Conservation (phyloP, 2,113 vertebrate species). For the Amphiprion ocellaris region DNA sequence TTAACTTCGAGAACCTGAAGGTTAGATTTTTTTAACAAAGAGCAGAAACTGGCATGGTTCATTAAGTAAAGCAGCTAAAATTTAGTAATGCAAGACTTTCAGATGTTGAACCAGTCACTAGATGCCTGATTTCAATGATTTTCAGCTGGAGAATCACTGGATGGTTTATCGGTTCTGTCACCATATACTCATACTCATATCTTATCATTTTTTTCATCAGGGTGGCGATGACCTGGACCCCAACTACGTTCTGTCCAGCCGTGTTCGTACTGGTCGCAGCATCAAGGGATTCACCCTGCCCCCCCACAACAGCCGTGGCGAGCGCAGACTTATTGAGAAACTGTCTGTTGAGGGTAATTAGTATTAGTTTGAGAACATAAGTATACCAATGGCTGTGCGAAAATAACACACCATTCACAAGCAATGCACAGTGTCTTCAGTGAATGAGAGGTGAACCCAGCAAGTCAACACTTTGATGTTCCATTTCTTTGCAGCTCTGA, state of each 20-base stretch:
- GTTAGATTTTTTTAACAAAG: slow-evolving; percentile 61
- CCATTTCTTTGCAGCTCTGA: slow-evolving; percentile 84
- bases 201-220: slow-evolving; percentile 65
- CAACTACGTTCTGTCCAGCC: slow-evolving; percentile 92
- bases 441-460: neutral
- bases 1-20: slow-evolving; percentile 96
- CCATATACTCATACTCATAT: neutral
- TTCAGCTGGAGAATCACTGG: neutral
- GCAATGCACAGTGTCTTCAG: neutral
- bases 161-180: neutral
- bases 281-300: slow-evolving; percentile 93
- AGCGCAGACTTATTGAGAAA: slow-evolving; percentile 90
- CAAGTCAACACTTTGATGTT: neutral
- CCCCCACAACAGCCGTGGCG: slow-evolving; percentile 93
- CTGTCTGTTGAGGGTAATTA: slow-evolving; percentile 88
- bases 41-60: too few relatives aligned
- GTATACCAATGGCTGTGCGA: neutral
- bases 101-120: neutral
- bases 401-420: neutral
- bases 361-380: neutral
- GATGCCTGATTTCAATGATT: neutral
- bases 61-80: too few relatives aligned
- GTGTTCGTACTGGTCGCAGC: slow-evolving; percentile 95
- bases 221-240: slow-evolving; percentile 94
- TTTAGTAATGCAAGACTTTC: neutral